Percentiles rank a stretch among this genome's conserved stretches.
Conservation (phyloP, 2,797 vertebrate species). For the Semaprochilodus insignis region DNA sequence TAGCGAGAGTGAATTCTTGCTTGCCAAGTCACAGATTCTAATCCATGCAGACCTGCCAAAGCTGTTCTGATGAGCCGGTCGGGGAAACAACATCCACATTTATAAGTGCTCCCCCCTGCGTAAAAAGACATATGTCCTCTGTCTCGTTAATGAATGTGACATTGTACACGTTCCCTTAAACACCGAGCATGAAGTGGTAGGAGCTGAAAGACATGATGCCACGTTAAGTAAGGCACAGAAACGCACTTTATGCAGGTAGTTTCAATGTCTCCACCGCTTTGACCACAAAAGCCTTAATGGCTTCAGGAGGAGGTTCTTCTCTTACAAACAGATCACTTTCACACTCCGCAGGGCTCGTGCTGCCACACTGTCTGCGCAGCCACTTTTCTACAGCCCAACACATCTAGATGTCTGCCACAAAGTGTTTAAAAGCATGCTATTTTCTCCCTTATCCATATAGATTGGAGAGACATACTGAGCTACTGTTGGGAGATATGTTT, state of each 20-base stretch:
- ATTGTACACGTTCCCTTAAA: conserved; percentile 42
- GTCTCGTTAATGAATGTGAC: conserved; percentile 46
- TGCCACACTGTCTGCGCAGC: conserved; percentile 48
- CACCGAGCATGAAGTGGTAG: conserved; percentile 52
- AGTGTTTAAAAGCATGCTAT: conserved; percentile 50
- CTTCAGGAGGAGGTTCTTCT: conserved; percentile 42
- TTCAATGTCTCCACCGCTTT: conserved; percentile 40
- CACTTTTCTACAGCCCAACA: conserved; percentile 39
- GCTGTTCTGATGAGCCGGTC: conserved; percentile 25
- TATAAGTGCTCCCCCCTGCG: conserved; percentile 31
- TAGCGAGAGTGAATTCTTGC: conserved; percentile 44
- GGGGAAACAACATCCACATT: conserved; percentile 49
- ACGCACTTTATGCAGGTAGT: conserved; percentile 45
- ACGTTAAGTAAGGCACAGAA: conserved; percentile 49
- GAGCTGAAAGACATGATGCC: conserved; percentile 42
- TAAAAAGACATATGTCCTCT: conserved; percentile 46
- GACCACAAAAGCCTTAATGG: conserved; percentile 52
- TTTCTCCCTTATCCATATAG: conserved; percentile 42
- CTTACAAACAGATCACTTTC: conserved; percentile 57
- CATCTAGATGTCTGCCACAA: conserved; percentile 56
- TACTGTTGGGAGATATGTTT: conserved; percentile 46
- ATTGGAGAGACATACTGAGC: conserved; percentile 31
- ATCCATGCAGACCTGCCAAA: conserved; percentile 30
- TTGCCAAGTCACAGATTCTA: conserved; percentile 44
- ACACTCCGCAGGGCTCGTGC: conserved; percentile 51